Percentiles rank a stretch among this genome's conserved stretches.
These are phyloP conservation scores for Spodoptera picta DNA, from an alignment of 2,888 invertebrate genomes.

Conservation along the genomic window DNA sequence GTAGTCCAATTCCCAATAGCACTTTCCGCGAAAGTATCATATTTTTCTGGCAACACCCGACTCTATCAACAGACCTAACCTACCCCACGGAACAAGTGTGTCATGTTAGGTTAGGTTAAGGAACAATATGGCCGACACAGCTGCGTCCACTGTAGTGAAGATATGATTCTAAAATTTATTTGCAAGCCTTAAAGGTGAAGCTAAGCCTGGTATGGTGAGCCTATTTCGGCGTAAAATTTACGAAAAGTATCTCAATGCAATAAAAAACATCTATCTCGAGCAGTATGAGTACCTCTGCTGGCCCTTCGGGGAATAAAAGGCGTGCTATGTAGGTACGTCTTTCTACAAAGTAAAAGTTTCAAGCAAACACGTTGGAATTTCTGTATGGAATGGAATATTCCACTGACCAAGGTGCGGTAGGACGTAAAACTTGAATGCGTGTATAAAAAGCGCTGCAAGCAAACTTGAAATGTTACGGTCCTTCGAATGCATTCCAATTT, in stretches of 20 bases:
- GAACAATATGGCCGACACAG: slow-evolving; percentile 14
- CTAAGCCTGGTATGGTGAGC: too few species aligned
- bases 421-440: slow-evolving; percentile 1
- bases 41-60: neutral
- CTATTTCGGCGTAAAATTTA: too few species aligned
- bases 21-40: neutral
- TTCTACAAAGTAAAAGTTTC: slow-evolving; percentile 8
- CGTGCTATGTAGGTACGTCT: slow-evolving; percentile 1
- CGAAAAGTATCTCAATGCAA: too few species aligned
- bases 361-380: slow-evolving; percentile 1
- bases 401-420: neutral
- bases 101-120: slow-evolving; percentile 32
- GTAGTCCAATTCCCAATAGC: neutral
- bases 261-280: too few species aligned
- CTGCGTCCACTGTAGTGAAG: neutral
- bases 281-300: too few species aligned
- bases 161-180: too few species aligned
- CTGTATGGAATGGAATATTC: slow-evolving; percentile 32
- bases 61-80: slow-evolving; percentile 14
- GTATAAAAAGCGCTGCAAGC: slow-evolving; percentile 19
- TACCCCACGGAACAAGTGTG: slow-evolving; percentile 6
- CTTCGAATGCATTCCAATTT: neutral
- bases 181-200: too few species aligned
- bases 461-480: slow-evolving; percentile 17
- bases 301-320: too few species aligned